Conservation (phyloP, 2,888 invertebrate genomes). For the Strigamia transsilvanica region DNA sequence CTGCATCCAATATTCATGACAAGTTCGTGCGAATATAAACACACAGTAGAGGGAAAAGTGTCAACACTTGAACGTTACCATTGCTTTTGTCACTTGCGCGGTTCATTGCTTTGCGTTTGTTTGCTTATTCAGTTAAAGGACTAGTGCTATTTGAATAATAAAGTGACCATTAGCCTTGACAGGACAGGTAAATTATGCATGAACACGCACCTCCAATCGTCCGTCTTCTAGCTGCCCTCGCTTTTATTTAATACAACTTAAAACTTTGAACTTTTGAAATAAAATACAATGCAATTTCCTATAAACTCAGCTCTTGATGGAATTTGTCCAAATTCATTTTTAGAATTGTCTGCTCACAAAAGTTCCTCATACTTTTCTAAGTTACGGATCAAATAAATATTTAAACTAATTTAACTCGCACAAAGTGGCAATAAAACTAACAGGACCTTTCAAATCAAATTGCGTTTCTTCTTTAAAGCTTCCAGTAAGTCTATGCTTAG, state of each 20-base stretch:
- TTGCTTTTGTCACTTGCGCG: constrained; percentile 48
- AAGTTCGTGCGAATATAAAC: constrained; percentile 28
- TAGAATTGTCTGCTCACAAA: no score
- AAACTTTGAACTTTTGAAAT: constrained; percentile 13
- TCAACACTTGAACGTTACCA: constrained; percentile 45
- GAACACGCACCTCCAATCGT: constrained; percentile 31
- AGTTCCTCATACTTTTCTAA: no score
- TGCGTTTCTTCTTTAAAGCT: no score
- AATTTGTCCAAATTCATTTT: no score
- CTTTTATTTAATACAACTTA: constrained; percentile 33
- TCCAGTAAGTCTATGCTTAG: no score
- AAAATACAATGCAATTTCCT: background rate
- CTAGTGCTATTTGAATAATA: constrained; percentile 42
- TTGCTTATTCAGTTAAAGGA: constrained; percentile 39
- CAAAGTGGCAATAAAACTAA: no score
- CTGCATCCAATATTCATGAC: constrained; percentile 38
- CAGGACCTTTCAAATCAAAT: no score
- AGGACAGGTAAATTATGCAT: constrained; percentile 39
- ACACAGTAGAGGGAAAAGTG: constrained; percentile 32
- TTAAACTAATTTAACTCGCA: no score
- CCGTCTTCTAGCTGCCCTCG: background rate
- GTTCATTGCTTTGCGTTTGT: constrained; percentile 47
- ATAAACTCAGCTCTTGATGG: background rate
- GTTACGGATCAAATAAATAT: no score
- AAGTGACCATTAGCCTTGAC: constrained; percentile 44